Evolutionary conservation across 2,113 vertebrate genomes (phyloP).

Genomic region (Eulemur macaco): DNA sequence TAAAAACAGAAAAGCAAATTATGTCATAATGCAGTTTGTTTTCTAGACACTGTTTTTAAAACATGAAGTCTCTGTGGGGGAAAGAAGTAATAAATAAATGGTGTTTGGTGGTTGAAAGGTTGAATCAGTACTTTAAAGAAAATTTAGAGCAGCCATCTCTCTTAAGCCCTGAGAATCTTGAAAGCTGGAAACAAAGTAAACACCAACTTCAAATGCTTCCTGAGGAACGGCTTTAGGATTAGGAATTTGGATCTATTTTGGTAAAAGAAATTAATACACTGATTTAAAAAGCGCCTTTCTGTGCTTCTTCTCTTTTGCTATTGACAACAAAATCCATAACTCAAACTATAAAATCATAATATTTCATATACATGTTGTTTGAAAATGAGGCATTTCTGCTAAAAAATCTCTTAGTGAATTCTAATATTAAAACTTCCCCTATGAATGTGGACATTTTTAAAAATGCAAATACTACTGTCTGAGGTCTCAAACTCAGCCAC

Average conservation of each 20-base stretch:
- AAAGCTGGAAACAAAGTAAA: constrained; percentile 22
- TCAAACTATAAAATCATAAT: background rate
- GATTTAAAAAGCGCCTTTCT: background rate
- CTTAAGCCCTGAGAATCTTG: background rate
- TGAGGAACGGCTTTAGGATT: background rate
- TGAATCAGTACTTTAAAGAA: constrained; percentile 12
- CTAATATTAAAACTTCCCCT: background rate
- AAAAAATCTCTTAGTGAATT: constrained; percentile 17
- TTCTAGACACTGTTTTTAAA: background rate
- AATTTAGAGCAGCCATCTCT: constrained; percentile 19
- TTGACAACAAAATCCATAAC: background rate
- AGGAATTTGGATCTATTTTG: constrained; percentile 7
- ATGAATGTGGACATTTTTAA: background rate
- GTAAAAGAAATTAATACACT: constrained; percentile 1
- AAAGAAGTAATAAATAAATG: constrained; percentile 44
- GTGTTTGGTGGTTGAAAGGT: constrained; percentile 29
- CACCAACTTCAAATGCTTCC: constrained; percentile 20
- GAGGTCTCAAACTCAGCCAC: background rate
- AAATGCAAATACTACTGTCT: background rate
- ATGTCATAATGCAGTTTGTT: background rate
- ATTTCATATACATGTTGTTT: background rate
- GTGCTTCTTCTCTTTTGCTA: background rate
- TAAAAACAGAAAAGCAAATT: constrained; percentile 26
- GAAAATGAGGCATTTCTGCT: background rate
- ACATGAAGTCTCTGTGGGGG: background rate